Conservation (phyloP, 2,113 vertebrate species). For the Corythaeola cristata region DNA sequence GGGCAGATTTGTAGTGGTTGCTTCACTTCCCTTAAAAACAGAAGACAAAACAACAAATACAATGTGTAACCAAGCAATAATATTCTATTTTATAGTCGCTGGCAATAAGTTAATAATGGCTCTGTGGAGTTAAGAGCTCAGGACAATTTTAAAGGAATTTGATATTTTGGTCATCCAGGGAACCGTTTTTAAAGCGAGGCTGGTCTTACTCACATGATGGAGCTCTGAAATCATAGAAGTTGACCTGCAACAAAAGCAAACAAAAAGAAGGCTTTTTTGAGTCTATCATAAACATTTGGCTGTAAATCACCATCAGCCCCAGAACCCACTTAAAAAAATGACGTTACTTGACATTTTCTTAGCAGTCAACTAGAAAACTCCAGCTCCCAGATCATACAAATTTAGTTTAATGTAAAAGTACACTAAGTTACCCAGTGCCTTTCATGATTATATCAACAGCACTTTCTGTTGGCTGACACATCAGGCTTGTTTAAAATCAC, state of each 20-base stretch:
- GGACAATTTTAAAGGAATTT: conserved; percentile 57
- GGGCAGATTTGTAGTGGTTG: neutral
- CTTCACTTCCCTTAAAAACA: neutral
- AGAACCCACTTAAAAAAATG: conserved; percentile 6
- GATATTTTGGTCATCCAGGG: conserved; percentile 45
- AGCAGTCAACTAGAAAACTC: conserved; percentile 11
- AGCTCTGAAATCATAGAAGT: neutral
- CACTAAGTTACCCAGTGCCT: neutral
- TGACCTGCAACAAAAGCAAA: conserved; percentile 23
- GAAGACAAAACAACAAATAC: conserved; percentile 5
- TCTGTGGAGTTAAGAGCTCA: conserved; percentile 28
- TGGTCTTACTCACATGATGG: neutral
- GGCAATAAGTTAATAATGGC: conserved; percentile 49
- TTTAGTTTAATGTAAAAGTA: neutral
- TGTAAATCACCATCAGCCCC: neutral
- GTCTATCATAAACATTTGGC: conserved; percentile 4
- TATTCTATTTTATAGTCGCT: conserved; percentile 35
- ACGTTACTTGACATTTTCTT: conserved; percentile 45
- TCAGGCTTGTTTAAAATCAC: conserved; percentile 55
- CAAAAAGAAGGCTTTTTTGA: neutral
- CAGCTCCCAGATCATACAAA: neutral
- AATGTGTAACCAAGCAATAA: conserved; percentile 12
- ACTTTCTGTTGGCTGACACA: conserved; percentile 55
- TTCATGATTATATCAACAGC: conserved; percentile 31
- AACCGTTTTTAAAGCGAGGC: conserved; percentile 11